Evolutionary conservation across 2,113 vertebrate species (phyloP).

Genomic region (Pan paniscus): DNA sequence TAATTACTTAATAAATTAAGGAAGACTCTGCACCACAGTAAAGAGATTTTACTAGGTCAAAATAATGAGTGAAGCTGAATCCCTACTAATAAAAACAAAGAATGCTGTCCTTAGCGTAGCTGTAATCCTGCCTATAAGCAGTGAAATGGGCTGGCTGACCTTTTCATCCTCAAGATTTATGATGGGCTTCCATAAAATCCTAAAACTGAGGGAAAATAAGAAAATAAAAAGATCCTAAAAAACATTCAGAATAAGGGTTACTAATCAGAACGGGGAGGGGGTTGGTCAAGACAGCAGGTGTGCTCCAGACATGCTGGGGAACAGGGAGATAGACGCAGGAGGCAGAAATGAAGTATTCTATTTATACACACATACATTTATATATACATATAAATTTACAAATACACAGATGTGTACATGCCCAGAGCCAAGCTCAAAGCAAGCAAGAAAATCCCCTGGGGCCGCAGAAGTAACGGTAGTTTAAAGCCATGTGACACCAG

Average conservation of each 20-base stretch:
- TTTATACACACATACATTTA: background rate
- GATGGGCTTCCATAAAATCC: conserved; percentile 42
- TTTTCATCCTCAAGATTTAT: conserved; percentile 67
- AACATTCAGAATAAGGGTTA: conserved; percentile 9
- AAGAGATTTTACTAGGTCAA: background rate
- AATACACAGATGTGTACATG: background rate
- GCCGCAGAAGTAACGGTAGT: background rate
- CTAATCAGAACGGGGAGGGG: background rate
- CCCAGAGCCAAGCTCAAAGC: background rate
- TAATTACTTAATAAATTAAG: conserved; percentile 42
- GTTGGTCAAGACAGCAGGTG: background rate
- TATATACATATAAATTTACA: background rate
- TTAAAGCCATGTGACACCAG: background rate
- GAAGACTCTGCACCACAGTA: background rate
- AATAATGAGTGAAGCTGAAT: conserved; percentile 16
- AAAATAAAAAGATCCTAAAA: conserved; percentile 53
- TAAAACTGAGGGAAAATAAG: conserved; percentile 61
- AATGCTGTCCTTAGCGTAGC: background rate
- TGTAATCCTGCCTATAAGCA: conserved; percentile 34
- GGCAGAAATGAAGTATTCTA: background rate
- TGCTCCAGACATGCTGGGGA: rapidly evolving
- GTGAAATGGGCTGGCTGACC: conserved; percentile 55
- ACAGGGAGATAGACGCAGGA: rapidly evolving
- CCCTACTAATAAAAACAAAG: conserved; percentile 55
- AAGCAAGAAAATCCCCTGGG: background rate